Evolutionary conservation across 1,140 invertebrate species (phyloP).

Genomic region (Pachyrhynchus sulphureomaculatus): DNA sequence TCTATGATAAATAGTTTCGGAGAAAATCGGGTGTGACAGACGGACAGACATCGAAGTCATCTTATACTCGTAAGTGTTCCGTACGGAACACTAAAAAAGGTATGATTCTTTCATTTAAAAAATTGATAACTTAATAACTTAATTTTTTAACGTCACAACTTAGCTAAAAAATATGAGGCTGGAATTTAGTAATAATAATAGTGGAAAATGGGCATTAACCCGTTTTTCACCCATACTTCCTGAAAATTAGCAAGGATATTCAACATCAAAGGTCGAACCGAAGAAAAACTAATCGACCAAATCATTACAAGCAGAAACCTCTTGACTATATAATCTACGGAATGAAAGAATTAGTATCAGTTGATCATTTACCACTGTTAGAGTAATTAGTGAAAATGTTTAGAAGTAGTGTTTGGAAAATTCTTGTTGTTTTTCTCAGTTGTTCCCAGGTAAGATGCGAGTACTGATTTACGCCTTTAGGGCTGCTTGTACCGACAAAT

Average conservation of each 20-base stretch:
- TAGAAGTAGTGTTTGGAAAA: not conserved
- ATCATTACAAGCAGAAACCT: slow-evolving; percentile 31
- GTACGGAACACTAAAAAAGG: too few relatives aligned
- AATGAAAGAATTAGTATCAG: slow-evolving; percentile 9
- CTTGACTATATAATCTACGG: slow-evolving; percentile 28
- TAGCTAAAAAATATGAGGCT: not conserved
- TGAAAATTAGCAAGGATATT: slow-evolving; percentile 13
- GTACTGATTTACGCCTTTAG: not conserved
- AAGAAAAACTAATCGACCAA: slow-evolving; percentile 26
- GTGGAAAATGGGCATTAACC: slow-evolving; percentile 28
- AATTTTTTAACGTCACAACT: too few relatives aligned
- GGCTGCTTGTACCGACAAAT: not conserved
- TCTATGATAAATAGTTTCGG: too few relatives aligned
- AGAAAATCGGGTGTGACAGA: too few relatives aligned
- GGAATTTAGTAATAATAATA: not conserved
- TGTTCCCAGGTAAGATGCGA: not conserved
- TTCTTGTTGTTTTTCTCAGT: slow-evolving; percentile 5
- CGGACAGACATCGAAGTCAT: too few relatives aligned
- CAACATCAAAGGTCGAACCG: slow-evolving; percentile 14
- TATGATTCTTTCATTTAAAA: too few relatives aligned
- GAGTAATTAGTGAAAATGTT: slow-evolving; percentile 17
- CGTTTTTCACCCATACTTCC: slow-evolving; percentile 27
- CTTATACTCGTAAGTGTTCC: too few relatives aligned
- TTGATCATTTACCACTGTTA: slow-evolving; percentile 2
- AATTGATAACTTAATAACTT: too few relatives aligned